Conservation (phyloP, 2,797 vertebrate genomes). For the Pteropus rufus region DNA sequence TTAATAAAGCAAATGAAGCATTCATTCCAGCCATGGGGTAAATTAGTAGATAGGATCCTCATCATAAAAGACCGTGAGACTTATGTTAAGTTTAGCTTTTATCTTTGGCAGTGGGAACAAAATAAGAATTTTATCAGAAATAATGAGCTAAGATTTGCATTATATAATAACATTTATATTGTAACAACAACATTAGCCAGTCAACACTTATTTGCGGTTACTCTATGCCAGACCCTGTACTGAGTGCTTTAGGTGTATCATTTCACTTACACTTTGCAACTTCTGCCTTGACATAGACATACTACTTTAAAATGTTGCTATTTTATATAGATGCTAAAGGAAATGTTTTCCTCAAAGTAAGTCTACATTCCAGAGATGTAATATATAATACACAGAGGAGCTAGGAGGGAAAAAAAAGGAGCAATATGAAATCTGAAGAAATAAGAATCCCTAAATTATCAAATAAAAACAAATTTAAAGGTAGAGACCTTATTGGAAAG, state of each 20-base stretch:
- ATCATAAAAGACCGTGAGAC: not conserved
- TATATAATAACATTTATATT: not conserved
- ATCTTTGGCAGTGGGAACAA: not conserved
- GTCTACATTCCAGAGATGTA: not conserved
- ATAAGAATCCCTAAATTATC: not conserved
- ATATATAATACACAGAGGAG: not conserved
- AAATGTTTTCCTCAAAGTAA: not conserved
- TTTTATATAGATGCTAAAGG: not conserved
- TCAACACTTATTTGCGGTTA: not conserved
- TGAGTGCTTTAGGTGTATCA: not conserved
- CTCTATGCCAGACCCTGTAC: not conserved
- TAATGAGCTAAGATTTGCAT: not conserved
- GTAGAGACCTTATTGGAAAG: not conserved
- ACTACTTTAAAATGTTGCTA: not conserved
- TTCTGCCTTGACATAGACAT: not conserved
- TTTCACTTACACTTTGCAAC: not conserved
- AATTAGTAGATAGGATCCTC: not conserved
- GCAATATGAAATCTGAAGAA: not conserved
- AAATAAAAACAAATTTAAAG: not conserved
- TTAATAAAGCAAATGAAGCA: not conserved
- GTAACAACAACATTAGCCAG: not conserved
- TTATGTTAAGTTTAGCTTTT: not conserved
- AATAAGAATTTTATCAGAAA: not conserved
- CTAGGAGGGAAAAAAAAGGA: fast-evolving
- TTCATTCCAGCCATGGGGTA: not conserved